A percentile compares a stretch with the other conserved stretches of the same genome.
These are phyloP conservation scores for Scylla paramamosain DNA, from an alignment of 1,140 invertebrate species.

Conservation along the genomic window DNA sequence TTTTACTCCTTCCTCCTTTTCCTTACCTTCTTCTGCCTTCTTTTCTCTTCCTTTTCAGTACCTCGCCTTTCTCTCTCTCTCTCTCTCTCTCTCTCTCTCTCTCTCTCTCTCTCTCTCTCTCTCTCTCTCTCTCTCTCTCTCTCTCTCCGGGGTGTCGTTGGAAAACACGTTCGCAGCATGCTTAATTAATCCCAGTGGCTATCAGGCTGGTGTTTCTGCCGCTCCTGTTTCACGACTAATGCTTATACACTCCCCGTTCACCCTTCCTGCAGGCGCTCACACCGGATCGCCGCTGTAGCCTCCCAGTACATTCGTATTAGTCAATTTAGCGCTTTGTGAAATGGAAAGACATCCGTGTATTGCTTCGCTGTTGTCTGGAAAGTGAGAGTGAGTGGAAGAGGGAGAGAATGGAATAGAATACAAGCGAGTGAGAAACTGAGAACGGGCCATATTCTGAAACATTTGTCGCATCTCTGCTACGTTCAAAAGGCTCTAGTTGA, in stretches of 20 bases:
- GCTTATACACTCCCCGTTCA: background rate
- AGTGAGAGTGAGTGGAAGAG: too few species aligned
- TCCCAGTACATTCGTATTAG: background rate
- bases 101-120: slow-evolving; percentile 20
- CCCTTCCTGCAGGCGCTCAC: background rate
- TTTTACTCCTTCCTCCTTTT: too few species aligned
- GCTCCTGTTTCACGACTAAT: slow-evolving; percentile 1
- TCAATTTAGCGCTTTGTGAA: background rate
- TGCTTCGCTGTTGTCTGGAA: background rate
- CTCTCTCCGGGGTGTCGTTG: background rate
- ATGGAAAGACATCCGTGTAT: background rate
- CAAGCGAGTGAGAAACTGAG: too few species aligned
- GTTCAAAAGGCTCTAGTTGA: too few species aligned
- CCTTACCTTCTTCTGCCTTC: too few species aligned
- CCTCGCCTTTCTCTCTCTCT: background rate
- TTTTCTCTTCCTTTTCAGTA: too few species aligned
- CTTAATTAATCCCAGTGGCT: slow-evolving; percentile 1
- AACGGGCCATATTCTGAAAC: too few species aligned
- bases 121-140: slow-evolving; percentile 15
- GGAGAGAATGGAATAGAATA: too few species aligned
- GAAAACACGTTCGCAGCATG: background rate
- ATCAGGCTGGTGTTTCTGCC: background rate
- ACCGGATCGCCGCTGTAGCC: background rate
- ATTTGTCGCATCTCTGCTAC: too few species aligned
- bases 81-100: background rate